Conservation (phyloP, 1,140 invertebrate genomes). For the Pseudobourletiella spinata region DNA sequence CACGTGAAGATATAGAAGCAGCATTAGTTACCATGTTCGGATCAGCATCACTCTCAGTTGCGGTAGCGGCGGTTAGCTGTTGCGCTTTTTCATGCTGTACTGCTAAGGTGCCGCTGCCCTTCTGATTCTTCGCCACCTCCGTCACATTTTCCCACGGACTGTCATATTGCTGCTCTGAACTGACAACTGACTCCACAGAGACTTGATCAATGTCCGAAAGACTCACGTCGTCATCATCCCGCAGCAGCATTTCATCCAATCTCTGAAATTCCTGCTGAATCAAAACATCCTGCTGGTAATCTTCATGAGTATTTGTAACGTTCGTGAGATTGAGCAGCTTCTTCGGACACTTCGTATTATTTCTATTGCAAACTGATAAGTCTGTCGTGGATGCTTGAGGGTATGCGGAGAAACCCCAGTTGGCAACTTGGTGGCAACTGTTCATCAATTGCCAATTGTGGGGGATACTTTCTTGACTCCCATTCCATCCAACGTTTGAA, state of each 20-base stretch:
- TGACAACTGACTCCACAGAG: neutral
- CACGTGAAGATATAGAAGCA: neutral
- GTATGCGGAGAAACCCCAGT: neutral
- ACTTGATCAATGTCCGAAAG: neutral
- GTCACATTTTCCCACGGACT: neutral
- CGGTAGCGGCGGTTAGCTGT: neutral
- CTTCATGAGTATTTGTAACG: neutral
- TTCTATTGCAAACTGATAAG: neutral
- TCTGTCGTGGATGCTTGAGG: neutral
- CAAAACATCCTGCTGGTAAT: slow-evolving; percentile 3
- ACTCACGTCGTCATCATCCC: neutral
- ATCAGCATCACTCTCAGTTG: neutral
- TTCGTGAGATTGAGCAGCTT: neutral
- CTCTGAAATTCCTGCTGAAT: slow-evolving; percentile 5
- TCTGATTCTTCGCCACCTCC: neutral
- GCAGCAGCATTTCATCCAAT: neutral
- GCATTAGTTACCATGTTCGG: neutral
- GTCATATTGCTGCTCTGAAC: neutral
- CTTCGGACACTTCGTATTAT: neutral
- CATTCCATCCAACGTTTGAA: neutral
- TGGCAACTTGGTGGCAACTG: neutral
- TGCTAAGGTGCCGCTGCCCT: neutral
- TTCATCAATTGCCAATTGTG: neutral
- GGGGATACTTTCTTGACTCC: neutral
- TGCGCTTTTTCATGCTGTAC: too few relatives aligned